These are phyloP conservation scores for Invenusta paracnida DNA, from an alignment of 2,888 invertebrate genomes.

Conservation along the genomic window DNA sequence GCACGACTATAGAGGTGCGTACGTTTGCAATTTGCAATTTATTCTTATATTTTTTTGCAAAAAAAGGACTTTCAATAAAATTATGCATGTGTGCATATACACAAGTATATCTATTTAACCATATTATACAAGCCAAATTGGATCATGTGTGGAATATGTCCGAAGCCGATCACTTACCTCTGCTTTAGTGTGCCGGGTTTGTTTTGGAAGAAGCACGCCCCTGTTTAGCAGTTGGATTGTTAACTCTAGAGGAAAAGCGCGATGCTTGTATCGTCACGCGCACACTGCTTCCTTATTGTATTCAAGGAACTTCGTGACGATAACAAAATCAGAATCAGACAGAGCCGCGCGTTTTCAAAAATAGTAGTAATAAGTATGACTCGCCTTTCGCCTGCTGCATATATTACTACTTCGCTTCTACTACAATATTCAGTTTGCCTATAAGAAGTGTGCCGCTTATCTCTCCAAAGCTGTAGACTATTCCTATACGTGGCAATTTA, in stretches of 20 bases:
- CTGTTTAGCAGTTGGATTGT: neutral
- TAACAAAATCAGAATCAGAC: neutral
- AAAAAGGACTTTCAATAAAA: neutral
- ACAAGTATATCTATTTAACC: no score
- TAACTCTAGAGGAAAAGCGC: neutral
- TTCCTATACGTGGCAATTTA: constrained; percentile 12
- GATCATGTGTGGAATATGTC: neutral
- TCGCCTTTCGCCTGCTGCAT: no score
- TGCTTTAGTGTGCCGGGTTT: neutral
- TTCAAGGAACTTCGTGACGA: constrained; percentile 17
- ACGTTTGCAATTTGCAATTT: no score
- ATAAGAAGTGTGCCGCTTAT: neutral
- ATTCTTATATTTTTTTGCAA: no score
- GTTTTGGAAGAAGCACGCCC: neutral
- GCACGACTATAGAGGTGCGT: neutral
- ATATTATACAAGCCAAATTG: no score
- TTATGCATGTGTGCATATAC: neutral
- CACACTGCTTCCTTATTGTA: neutral
- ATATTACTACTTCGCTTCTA: no score
- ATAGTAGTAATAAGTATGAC: no score
- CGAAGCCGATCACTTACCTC: constrained; percentile 17
- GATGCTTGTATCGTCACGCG: neutral
- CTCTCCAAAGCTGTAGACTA: neutral
- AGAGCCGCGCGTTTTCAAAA: no score
- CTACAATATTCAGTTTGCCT: no score